A percentile compares a stretch with the other conserved stretches of the same genome.
phyloP scores from a whole-genome alignment of 2,113 vertebrate species.

The Rhinolophus ferrumequinum region DNA sequence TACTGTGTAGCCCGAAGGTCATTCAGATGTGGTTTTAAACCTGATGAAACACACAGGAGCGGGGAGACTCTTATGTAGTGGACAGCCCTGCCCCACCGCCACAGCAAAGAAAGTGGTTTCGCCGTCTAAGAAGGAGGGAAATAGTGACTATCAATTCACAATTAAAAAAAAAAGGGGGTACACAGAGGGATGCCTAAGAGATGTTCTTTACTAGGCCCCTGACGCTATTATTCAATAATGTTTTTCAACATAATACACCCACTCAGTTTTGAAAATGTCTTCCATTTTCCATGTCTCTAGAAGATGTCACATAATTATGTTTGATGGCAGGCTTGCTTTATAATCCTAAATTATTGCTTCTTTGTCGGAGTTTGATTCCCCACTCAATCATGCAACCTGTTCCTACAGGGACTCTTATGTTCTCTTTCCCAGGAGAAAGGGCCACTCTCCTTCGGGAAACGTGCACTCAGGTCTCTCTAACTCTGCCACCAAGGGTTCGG shows the following conservation, averaged over 20 bases:
- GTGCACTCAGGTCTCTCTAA: background rate
- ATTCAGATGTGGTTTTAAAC: background rate
- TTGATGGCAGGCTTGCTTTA: slow-evolving; percentile 47
- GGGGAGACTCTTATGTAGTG: background rate
- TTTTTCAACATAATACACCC: slow-evolving; percentile 40
- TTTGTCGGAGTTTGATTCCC: slow-evolving; percentile 61
- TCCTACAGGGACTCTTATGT: background rate
- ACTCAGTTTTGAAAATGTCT: slow-evolving; percentile 35
- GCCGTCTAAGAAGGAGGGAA: background rate
- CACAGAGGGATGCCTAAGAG: background rate
- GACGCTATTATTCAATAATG: background rate
- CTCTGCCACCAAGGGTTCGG: background rate
- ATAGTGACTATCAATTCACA: background rate
- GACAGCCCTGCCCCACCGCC: too few relatives aligned
- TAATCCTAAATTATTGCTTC: slow-evolving; percentile 34
- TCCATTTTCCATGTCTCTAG: slow-evolving; percentile 41
- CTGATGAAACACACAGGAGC: background rate
- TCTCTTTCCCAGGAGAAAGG: background rate
- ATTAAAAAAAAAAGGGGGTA: background rate
- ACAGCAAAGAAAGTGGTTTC: background rate
- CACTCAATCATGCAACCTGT: background rate
- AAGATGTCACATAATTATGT: slow-evolving; percentile 39
- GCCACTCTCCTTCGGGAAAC: background rate
- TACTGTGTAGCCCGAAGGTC: background rate
- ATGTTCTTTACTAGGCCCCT: background rate